Evolutionary conservation across 1,140 invertebrate species (phyloP).

Genomic region (Drosophila baimaii): DNA sequence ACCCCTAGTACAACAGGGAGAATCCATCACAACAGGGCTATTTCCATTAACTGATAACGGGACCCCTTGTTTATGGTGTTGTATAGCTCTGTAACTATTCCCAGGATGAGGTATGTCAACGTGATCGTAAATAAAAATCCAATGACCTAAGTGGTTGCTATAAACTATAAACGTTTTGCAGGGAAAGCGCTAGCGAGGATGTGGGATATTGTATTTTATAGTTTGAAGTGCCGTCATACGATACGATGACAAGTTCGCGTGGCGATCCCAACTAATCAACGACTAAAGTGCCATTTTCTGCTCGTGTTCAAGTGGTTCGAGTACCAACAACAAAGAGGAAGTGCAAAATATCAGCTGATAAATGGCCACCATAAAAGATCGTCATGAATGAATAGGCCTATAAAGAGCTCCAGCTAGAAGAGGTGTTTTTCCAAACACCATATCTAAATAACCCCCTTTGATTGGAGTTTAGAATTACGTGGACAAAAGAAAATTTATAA

Average conservation of each 20-base stretch:
- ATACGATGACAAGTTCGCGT: constrained; percentile 28
- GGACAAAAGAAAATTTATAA: constrained; percentile 19
- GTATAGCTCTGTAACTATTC: constrained; percentile 7
- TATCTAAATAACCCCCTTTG: constrained; percentile 37
- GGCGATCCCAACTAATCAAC: constrained; percentile 8
- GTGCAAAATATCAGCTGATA: constrained; percentile 28
- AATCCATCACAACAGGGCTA: constrained; percentile 25
- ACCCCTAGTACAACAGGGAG: constrained; percentile 6
- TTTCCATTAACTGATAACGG: constrained; percentile 24
- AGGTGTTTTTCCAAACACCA: constrained; percentile 26
- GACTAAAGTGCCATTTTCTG: constrained; percentile 16
- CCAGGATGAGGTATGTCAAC: constrained; percentile 2
- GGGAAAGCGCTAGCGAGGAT: not conserved
- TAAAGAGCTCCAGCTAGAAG: constrained; percentile 1
- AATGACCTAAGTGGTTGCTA: constrained; percentile 8
- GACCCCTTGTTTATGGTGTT: constrained; percentile 1
- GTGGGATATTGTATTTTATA: not conserved
- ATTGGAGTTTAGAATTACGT: constrained; percentile 5
- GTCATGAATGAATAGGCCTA: constrained; percentile 35
- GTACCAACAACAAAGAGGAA: constrained; percentile 36
- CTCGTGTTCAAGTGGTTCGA: constrained; percentile 40
- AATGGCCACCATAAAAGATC: constrained; percentile 20
- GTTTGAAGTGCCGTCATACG: constrained; percentile 13
- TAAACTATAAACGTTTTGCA: not conserved
- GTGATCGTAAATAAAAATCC: constrained; percentile 7